A percentile compares a stretch with the other conserved stretches of the same genome.
Evolutionary conservation across 1,140 invertebrate genomes (phyloP).

Genomic region (Drosophila azteca): DNA sequence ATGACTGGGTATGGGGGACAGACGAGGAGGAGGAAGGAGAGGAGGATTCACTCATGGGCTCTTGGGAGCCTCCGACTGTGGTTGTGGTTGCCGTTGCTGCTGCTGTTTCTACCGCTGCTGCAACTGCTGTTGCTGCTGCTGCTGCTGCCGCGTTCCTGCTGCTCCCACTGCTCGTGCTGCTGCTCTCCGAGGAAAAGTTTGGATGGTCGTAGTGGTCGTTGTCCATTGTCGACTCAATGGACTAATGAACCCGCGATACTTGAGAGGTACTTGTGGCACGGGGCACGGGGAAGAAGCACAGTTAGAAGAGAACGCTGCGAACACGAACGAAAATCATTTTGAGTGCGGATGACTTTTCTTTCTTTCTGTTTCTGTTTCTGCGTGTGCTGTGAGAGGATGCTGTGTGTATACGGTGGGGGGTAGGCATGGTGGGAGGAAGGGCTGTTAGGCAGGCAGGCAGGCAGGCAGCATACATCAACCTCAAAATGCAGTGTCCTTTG

Average conservation of each 20-base stretch:
- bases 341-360: slow-evolving; percentile 6
- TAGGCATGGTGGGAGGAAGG: background rate
- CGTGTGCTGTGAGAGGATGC: slow-evolving; percentile 17
- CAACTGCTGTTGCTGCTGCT: slow-evolving; percentile 45
- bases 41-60: slow-evolving; percentile 7
- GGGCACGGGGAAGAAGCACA: too few relatives aligned
- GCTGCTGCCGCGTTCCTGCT: slow-evolving; percentile 41
- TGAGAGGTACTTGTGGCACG: too few relatives aligned
- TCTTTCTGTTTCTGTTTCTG: slow-evolving; percentile 1
- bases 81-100: slow-evolving; percentile 16
- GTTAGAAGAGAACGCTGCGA: slow-evolving; percentile 7
- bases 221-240: slow-evolving; percentile 14
- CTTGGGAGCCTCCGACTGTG: slow-evolving; percentile 13
- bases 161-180: slow-evolving; percentile 61
- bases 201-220: slow-evolving; percentile 67
- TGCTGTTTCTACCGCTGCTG: slow-evolving; percentile 5
- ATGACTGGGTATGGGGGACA: slow-evolving; percentile 27
- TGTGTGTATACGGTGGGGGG: slow-evolving; percentile 41
- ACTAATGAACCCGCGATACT: background rate
- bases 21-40: slow-evolving; percentile 17
- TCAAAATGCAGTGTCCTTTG: slow-evolving; percentile 57
- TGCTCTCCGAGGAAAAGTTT: slow-evolving; percentile 73
- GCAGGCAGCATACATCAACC: slow-evolving; percentile 43
- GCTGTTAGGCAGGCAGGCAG: background rate
- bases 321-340: slow-evolving; percentile 23